A percentile compares a stretch with the other conserved stretches of the same genome.
Evolutionary conservation across 2,113 vertebrate genomes (phyloP).

Genomic region (Motacilla alba): DNA sequence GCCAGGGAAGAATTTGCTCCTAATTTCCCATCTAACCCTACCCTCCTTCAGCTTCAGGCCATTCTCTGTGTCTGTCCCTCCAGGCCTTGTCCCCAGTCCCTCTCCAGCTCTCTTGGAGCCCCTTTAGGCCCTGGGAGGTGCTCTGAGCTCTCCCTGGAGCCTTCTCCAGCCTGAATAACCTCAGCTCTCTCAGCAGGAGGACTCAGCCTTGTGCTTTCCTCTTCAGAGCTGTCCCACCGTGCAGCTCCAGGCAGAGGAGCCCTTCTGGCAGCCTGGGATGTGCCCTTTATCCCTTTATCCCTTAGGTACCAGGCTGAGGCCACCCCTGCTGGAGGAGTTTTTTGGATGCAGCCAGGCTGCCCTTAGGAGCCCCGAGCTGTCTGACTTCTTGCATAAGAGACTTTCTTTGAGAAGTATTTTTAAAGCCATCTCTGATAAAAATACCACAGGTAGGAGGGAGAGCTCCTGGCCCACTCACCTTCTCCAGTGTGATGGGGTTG

Average conservation of each 20-base stretch:
- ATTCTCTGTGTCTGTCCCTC: background rate
- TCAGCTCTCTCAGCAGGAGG: background rate
- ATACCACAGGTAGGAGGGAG: conserved; percentile 43
- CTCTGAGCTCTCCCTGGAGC: background rate
- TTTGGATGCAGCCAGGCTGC: background rate
- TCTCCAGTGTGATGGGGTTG: background rate
- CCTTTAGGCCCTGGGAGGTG: background rate
- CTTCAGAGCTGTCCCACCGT: background rate
- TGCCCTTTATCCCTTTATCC: background rate
- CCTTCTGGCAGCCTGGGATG: background rate
- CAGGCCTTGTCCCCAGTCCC: background rate
- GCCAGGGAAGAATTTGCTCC: accelerated
- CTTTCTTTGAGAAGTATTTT: conserved; percentile 37
- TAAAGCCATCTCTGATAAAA: conserved; percentile 36
- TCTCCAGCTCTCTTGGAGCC: background rate
- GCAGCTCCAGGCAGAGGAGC: background rate
- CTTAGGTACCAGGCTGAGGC: background rate
- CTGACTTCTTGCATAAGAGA: conserved; percentile 35
- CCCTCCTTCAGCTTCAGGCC: background rate
- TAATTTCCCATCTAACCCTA: too few species aligned
- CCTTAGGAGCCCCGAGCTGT: background rate
- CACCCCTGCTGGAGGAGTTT: background rate
- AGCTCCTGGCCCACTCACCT: conserved; percentile 9
- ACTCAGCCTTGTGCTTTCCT: background rate
- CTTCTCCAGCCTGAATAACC: background rate